These are phyloP conservation scores for Lucinisca nassula DNA, from an alignment of 2,888 invertebrate species.

Conservation along the genomic window DNA sequence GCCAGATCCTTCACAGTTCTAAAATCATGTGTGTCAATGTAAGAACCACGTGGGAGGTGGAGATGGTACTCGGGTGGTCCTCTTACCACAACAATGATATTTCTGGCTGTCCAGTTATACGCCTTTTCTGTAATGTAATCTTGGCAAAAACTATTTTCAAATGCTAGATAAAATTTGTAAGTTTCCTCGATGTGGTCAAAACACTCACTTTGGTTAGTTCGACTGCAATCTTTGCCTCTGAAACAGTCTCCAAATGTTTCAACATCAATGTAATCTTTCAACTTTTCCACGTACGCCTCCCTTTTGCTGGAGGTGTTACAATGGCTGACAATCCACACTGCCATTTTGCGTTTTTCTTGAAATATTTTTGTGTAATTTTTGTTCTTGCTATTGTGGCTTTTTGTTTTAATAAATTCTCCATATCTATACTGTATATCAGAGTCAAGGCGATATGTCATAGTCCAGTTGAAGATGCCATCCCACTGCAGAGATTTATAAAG, in stretches of 20 bases:
- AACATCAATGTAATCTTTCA: conserved; percentile 53
- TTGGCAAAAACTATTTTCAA: conserved; percentile 75
- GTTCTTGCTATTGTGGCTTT: neutral
- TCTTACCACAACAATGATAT: neutral
- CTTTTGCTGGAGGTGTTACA: conserved; percentile 61
- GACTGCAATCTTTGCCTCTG: neutral
- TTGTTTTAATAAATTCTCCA: conserved; percentile 32
- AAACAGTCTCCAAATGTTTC: conserved; percentile 66
- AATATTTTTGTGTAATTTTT: conserved; percentile 47
- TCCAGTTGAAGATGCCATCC: conserved; percentile 72
- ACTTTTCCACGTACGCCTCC: conserved; percentile 46
- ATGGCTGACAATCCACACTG: conserved; percentile 67
- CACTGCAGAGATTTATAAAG: conserved; percentile 18
- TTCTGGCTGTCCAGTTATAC: conserved; percentile 3
- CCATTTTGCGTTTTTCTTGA: conserved; percentile 51
- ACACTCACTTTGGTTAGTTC: neutral
- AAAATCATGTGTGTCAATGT: conserved; percentile 22
- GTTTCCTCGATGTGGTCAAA: conserved; percentile 27
- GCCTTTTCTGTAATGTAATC: conserved; percentile 65
- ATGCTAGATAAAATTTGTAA: conserved; percentile 76
- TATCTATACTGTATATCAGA: conserved; percentile 72
- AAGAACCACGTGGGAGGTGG: conserved; percentile 9
- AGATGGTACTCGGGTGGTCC: conserved; percentile 6
- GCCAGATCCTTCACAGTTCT: conserved; percentile 25
- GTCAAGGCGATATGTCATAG: conserved; percentile 73